phyloP scores from a whole-genome alignment of 2,113 vertebrate genomes.

The Neotoma lepida region DNA sequence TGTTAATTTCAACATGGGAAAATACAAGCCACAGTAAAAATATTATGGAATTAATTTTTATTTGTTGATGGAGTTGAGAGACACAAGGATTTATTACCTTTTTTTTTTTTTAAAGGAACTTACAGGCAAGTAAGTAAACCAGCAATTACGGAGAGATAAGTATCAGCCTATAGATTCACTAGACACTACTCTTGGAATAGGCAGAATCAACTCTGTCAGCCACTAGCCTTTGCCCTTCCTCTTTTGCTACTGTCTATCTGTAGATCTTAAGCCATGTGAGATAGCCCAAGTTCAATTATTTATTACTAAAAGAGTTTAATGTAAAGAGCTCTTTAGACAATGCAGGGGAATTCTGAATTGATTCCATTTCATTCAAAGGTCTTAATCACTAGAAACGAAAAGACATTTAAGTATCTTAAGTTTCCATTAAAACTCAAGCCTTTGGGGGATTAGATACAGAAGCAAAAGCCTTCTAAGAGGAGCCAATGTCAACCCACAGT shows the following conservation, averaged over 20 bases:
- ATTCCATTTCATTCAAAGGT: conserved; percentile 30
- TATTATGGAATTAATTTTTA: conserved; percentile 48
- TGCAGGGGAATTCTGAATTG: background rate
- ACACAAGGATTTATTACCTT: background rate
- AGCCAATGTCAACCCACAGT: background rate
- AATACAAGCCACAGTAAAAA: conserved; percentile 18
- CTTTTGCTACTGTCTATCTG: background rate
- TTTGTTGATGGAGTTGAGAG: conserved; percentile 39
- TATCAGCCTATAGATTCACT: background rate
- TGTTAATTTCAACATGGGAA: conserved; percentile 6
- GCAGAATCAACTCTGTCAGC: background rate
- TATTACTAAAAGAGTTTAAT: conserved; percentile 10
- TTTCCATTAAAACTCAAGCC: background rate
- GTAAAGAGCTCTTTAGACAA: conserved; percentile 5
- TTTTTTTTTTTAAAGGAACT: conserved; percentile 48
- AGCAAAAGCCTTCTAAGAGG: background rate
- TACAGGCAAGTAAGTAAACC: background rate
- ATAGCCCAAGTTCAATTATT: background rate
- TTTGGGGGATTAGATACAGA: conserved; percentile 16
- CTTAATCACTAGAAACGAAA: conserved; percentile 16
- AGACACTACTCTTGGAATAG: background rate
- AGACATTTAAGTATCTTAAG: background rate
- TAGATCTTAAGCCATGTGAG: background rate
- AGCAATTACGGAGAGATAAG: background rate
- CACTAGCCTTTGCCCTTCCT: background rate